Evolutionary conservation across 2,113 vertebrate species (phyloP).

Genomic region (Xiphophorus couchianus): DNA sequence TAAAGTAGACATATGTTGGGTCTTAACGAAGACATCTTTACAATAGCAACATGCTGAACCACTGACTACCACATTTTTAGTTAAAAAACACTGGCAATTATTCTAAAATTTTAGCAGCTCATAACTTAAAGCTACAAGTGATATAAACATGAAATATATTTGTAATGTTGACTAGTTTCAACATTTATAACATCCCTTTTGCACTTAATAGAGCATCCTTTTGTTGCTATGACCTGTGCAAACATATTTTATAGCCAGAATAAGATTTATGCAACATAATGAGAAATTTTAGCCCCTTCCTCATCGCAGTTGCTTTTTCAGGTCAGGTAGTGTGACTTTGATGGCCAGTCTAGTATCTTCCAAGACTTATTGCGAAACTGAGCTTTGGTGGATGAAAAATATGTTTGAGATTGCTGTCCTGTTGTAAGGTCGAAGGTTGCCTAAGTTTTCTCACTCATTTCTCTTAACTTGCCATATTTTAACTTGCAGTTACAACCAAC

Average conservation of each 20-base stretch:
- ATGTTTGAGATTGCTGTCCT: background rate
- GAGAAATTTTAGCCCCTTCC: background rate
- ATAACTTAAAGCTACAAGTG: no score
- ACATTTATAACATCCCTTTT: no score
- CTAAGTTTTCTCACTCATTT: no score
- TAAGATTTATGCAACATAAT: background rate
- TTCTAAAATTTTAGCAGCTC: no score
- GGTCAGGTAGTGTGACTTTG: background rate
- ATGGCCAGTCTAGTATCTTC: background rate
- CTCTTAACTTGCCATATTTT: no score
- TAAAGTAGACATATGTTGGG: background rate
- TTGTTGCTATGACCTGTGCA: background rate
- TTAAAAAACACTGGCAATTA: no score
- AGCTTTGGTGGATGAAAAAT: background rate
- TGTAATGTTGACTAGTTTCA: no score
- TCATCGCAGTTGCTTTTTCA: background rate
- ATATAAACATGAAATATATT: no score
- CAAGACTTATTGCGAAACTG: background rate
- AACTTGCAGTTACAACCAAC: no score
- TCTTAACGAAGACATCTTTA: background rate
- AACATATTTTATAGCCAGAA: background rate
- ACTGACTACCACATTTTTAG: no score
- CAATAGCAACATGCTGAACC: background rate
- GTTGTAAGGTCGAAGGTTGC: background rate
- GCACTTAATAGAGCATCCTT: no score